A percentile compares a stretch with the other conserved stretches of the same genome.
Evolutionary conservation across 1,140 invertebrate species (phyloP).

Genomic region (Polypedilum vanderplanki): DNA sequence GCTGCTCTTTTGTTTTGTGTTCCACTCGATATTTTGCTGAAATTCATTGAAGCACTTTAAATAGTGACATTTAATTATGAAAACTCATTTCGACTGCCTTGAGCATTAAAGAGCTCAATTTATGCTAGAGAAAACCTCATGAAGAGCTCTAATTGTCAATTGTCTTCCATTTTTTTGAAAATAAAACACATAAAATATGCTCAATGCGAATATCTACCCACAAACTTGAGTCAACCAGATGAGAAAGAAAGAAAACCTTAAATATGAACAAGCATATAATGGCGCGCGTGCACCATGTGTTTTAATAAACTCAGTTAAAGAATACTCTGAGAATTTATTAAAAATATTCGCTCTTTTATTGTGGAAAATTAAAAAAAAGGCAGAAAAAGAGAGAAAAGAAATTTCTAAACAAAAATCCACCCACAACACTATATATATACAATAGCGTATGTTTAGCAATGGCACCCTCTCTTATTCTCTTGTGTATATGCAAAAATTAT

Average conservation of each 20-base stretch:
- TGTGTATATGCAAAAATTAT: not conserved
- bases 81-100: too few relatives aligned
- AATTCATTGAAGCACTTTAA: too few relatives aligned
- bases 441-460: not conserved
- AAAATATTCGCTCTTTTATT: not conserved
- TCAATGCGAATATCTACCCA: too few relatives aligned
- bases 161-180: too few relatives aligned
- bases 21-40: too few relatives aligned
- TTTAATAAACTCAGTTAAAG: constrained; percentile 2
- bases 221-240: too few relatives aligned
- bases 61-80: too few relatives aligned
- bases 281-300: not conserved
- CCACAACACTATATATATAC: not conserved
- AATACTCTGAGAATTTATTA: constrained; percentile 4
- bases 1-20: too few relatives aligned
- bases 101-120: too few relatives aligned
- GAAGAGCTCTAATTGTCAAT: too few relatives aligned
- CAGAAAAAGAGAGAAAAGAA: not conserved
- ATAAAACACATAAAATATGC: too few relatives aligned
- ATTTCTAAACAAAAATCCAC: not conserved
- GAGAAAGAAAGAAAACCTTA: not conserved
- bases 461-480: not conserved
- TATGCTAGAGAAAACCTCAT: too few relatives aligned
- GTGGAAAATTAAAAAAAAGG: constrained; percentile 16
- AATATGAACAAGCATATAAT: not conserved